These are phyloP conservation scores for Spongilla lacustris DNA, from an alignment of 37 sponge, comb jelly and placozoan species.

Conservation along the genomic window DNA sequence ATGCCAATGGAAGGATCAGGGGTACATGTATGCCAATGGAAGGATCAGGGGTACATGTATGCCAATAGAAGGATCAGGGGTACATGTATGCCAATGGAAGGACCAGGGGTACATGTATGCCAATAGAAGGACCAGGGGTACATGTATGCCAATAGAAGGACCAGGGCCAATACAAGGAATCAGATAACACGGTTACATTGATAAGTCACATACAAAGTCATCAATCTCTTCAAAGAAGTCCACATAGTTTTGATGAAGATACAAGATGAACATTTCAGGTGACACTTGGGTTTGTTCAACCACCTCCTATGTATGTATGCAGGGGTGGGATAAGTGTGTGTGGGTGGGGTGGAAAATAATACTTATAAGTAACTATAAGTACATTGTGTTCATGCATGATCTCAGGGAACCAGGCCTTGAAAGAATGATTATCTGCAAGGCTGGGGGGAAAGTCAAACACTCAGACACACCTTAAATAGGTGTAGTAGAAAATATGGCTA, in stretches of 20 bases:
- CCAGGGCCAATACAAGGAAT: too few relatives aligned
- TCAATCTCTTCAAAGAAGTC: conserved; percentile 65
- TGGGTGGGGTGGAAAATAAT: too few relatives aligned
- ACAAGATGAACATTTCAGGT: conserved; percentile 67
- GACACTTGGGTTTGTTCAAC: conserved; percentile 71
- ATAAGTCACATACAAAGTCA: conserved; percentile 51
- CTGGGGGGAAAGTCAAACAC: too few relatives aligned
- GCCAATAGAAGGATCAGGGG: neutral
- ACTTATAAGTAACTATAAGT: too few relatives aligned
- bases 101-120: neutral
- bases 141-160: neutral
- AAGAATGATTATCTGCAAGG: too few relatives aligned
- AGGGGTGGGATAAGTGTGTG: too few relatives aligned
- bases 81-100: neutral
- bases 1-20: neutral
- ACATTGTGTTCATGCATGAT: too few relatives aligned
- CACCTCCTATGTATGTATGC: conserved; percentile 47
- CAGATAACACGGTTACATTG: too few relatives aligned
- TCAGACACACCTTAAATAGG: too few relatives aligned
- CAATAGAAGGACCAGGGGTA: neutral
- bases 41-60: neutral
- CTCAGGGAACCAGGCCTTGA: too few relatives aligned
- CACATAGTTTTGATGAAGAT: conserved; percentile 83
- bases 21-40: neutral
- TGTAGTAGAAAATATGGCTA: too few relatives aligned